Evolutionary conservation across 2,797 vertebrate species (phyloP), one percentile per base, ranked within the genome.

Genomic region (Lacerta agilis): DNA sequence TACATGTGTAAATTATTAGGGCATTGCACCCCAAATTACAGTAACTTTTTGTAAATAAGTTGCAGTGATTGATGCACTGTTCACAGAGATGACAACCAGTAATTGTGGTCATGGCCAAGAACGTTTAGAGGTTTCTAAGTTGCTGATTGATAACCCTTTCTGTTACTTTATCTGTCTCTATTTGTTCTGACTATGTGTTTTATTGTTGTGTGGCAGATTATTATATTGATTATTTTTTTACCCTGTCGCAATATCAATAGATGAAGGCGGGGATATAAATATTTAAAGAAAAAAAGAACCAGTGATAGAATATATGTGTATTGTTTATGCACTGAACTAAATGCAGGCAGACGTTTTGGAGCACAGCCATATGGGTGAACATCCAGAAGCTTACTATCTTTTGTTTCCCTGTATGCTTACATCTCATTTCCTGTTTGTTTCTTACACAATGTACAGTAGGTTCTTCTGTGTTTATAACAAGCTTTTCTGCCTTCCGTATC

Each of bases 401-500:
- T 61, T 64, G 49, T 61, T 36, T 75, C 36, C 55, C 33, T 29
- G 13, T 29, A 61, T 29, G 45, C 20, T 85, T 85, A 61, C 55
- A 76, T 15, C 36, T 13, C 83, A 76, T 41, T 85, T 76, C 49
- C 72, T 85, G 49, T 64, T 76, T 85, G 27, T 49, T 85, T 64
- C 55, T 61, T 76, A 29, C 8, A 61, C 72, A 64, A 9, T 64
- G 23, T 71, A n/a, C n/a, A n/a, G n/a, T n/a, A 29, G 41, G 20
- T 38, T 66, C 55, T 75, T 36, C 38, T 27, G 23, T 76, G 25
- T 76, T 76, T 81, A 58, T 49, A 86, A 58, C 33, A 58, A 29
- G 20, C 20, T 80, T 58, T 79, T 80, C 36, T 80, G 61, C 45
- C 6, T 82, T 76, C 43, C n/a, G 18, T 36, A 29, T 13, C 33